Conservation (phyloP, 1,140 invertebrate species). For the Steinernema khuongi region DNA sequence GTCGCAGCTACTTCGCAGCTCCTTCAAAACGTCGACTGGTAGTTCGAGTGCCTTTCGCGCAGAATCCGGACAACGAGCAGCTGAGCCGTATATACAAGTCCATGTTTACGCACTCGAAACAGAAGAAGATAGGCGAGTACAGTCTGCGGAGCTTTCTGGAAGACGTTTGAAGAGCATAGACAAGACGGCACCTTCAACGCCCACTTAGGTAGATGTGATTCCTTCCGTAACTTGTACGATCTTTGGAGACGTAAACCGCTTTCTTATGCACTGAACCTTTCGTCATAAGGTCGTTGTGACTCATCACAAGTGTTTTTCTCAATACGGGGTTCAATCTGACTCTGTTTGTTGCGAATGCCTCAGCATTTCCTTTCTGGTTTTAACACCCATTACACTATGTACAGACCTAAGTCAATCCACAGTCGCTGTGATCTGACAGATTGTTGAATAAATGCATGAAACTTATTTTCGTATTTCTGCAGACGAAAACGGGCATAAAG, state of each 20-base stretch:
- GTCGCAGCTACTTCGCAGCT: background rate
- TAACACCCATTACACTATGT: background rate
- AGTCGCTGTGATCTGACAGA: too few relatives aligned
- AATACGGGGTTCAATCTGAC: background rate
- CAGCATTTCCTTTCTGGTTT: background rate
- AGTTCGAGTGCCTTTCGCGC: conserved; percentile 42
- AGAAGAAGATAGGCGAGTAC: conserved; percentile 26
- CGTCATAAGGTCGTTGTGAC: too few relatives aligned
- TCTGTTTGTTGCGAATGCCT: background rate
- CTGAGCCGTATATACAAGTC: conserved; percentile 41
- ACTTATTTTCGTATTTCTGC: too few relatives aligned
- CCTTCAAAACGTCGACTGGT: conserved; percentile 37
- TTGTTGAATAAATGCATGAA: too few relatives aligned
- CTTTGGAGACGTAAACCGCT: too few relatives aligned
- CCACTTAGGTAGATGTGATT: conserved; percentile 5
- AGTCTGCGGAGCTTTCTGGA: background rate
- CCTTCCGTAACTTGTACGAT: too few relatives aligned
- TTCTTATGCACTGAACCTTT: too few relatives aligned
- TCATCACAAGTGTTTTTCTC: background rate
- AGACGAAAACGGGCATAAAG: too few relatives aligned
- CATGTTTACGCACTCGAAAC: conserved; percentile 34
- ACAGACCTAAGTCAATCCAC: too few relatives aligned
- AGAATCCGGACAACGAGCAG: conserved; percentile 38
- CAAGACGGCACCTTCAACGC: background rate
- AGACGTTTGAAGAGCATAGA: background rate